phyloP scores from a whole-genome alignment of 2,888 invertebrate genomes.

The Synanthedon myopaeformis region DNA sequence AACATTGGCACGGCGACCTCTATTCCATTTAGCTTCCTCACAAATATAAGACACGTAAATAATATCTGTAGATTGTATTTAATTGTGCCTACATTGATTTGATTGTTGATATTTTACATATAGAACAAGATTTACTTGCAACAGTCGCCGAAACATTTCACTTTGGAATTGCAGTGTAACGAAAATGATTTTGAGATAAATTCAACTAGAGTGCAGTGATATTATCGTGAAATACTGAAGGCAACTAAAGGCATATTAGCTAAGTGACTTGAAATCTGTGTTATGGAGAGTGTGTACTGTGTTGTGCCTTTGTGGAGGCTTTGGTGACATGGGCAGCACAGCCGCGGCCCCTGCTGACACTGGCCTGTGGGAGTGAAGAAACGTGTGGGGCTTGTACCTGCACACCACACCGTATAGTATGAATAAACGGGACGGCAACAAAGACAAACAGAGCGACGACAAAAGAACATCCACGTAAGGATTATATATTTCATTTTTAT shows the following conservation, averaged over 20 bases:
- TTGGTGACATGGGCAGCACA: slow-evolving; percentile 64
- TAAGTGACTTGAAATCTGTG: slow-evolving; percentile 29
- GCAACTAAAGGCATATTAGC: slow-evolving; percentile 44
- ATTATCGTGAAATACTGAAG: slow-evolving; percentile 29
- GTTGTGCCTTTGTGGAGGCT: slow-evolving; percentile 34
- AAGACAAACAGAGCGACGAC: slow-evolving; percentile 66
- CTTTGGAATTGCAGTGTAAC: slow-evolving; percentile 53
- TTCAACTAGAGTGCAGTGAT: slow-evolving; percentile 53
- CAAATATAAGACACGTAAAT: slow-evolving; percentile 27
- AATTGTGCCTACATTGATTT: too few species aligned
- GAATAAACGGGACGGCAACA: slow-evolving; percentile 66
- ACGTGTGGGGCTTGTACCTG: slow-evolving; percentile 60
- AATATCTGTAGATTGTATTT: slow-evolving; percentile 17
- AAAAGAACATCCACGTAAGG: slow-evolving; percentile 66
- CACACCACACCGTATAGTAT: slow-evolving; percentile 59
- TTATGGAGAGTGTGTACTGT: slow-evolving; percentile 40
- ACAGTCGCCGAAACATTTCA: slow-evolving; percentile 53
- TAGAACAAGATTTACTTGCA: background rate
- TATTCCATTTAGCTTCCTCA: slow-evolving; percentile 41
- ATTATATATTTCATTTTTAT: background rate
- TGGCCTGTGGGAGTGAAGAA: slow-evolving; percentile 60
- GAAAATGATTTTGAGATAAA: slow-evolving; percentile 70
- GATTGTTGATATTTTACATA: too few species aligned
- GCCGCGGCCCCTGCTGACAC: slow-evolving; percentile 45
- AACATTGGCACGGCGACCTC: slow-evolving; percentile 64